Percentiles rank a stretch among this genome's conserved stretches.
Conservation (phyloP, 2,113 vertebrate species). For the Aldabrachelys gigantea region DNA sequence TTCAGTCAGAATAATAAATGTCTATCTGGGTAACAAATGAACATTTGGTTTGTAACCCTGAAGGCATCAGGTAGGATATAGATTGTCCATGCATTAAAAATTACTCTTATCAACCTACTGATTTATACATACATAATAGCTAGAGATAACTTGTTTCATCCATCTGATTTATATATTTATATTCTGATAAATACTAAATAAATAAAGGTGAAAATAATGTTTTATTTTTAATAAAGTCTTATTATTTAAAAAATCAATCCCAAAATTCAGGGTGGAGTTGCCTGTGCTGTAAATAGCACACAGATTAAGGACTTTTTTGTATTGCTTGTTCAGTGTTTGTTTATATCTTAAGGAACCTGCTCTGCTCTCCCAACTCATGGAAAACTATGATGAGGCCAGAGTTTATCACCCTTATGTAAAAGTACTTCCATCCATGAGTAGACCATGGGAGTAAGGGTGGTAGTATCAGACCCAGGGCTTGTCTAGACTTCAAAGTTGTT, state of each 20-base stretch:
- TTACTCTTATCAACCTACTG: neutral
- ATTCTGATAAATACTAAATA: conserved; percentile 41
- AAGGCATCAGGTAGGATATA: conserved; percentile 21
- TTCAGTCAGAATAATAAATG: conserved; percentile 54
- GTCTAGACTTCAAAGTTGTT: no score
- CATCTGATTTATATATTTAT: neutral
- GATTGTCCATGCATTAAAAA: conserved; percentile 12
- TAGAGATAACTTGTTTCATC: conserved; percentile 37
- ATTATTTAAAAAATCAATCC: neutral
- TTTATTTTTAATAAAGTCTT: neutral
- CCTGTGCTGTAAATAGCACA: neutral
- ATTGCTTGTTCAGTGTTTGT: neutral
- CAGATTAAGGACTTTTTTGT: neutral
- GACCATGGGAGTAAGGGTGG: neutral
- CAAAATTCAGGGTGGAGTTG: neutral
- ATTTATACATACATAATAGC: conserved; percentile 20
- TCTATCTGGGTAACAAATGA: conserved; percentile 47
- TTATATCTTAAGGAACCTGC: conserved; percentile 23
- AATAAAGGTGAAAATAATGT: conserved; percentile 21
- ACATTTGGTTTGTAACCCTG: conserved; percentile 38
- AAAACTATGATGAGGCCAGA: neutral
- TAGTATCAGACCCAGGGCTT: neutral
- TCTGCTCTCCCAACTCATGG: neutral
- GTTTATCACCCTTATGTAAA: neutral
- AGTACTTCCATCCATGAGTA: neutral